phyloP scores from a whole-genome alignment of 1,140 invertebrate genomes.

The Drosophila pruinosa region DNA sequence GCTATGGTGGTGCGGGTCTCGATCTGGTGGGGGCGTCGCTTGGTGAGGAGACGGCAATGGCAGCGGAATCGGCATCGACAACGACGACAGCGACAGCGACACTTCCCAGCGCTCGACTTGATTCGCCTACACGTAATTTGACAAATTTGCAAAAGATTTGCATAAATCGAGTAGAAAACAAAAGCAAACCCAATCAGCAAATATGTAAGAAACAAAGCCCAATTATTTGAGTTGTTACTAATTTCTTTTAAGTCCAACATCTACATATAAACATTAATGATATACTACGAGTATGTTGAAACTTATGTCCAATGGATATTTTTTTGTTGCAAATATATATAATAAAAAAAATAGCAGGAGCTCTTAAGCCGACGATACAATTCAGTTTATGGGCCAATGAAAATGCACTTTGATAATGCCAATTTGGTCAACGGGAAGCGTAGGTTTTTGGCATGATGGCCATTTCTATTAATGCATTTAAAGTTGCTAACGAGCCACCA shows the following conservation, averaged over 20 bases:
- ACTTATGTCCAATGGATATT: too few species aligned
- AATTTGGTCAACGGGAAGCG: conserved; percentile 48
- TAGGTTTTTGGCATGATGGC: conserved; percentile 35
- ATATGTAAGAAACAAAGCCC: conserved; percentile 34
- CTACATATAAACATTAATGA: not conserved
- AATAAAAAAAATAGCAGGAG: not conserved
- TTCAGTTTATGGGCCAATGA: not conserved
- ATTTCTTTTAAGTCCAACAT: not conserved
- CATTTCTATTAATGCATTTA: conserved; percentile 74
- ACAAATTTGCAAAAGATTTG: conserved; percentile 74
- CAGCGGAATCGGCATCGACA: conserved; percentile 13
- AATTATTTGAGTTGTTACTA: conserved; percentile 4
- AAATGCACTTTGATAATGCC: conserved; percentile 56
- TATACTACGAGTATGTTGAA: too few species aligned
- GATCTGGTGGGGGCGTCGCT: conserved; percentile 57
- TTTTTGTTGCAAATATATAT: too few species aligned
- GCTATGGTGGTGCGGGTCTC: conserved; percentile 31
- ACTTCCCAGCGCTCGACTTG: conserved; percentile 59
- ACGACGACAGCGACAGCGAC: conserved; percentile 41
- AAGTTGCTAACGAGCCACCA: conserved; percentile 55
- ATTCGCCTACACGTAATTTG: conserved; percentile 73
- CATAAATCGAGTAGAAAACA: conserved; percentile 56
- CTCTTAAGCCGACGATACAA: not conserved
- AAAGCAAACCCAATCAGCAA: conserved; percentile 37
- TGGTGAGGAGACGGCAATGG: conserved; percentile 55